Percentiles rank a stretch among this genome's conserved stretches.
Conservation (phyloP, 2,797 vertebrate species). For the Pogonophryne albipinna region DNA sequence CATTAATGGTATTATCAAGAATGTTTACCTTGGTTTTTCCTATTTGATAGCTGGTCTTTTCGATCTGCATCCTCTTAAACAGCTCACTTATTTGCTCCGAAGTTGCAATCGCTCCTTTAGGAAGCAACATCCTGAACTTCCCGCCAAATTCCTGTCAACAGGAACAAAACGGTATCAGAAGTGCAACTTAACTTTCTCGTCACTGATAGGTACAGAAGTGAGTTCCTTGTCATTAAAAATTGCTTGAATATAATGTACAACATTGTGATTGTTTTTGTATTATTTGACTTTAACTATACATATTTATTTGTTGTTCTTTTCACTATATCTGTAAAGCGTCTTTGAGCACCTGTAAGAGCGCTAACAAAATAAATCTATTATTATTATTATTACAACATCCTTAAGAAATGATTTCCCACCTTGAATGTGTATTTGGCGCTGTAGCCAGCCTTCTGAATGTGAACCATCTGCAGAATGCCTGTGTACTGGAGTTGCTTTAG, state of each 20-base stretch:
- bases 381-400: background rate
- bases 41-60: constrained; percentile 90
- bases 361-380: no score
- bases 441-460: constrained; percentile 92
- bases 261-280: background rate
- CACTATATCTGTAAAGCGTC: no score
- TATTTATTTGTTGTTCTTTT: no score
- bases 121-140: constrained; percentile 92
- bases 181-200: constrained; percentile 1
- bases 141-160: constrained; percentile 89
- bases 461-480: constrained; percentile 91
- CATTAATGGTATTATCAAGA: background rate
- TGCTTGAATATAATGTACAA: background rate
- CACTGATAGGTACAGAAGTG: background rate
- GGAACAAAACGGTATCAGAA: constrained; percentile 21
- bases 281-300: no score
- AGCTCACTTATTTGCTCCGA: constrained; percentile 87
- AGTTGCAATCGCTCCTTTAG: constrained; percentile 83
- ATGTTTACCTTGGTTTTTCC: constrained; percentile 91
- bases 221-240: background rate
- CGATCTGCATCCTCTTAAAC: constrained; percentile 85
- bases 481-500: constrained; percentile 92
- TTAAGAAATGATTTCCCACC: constrained; percentile 76
- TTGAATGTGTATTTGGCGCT: constrained; percentile 93
- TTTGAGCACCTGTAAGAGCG: no score